Percentiles rank a stretch among this genome's conserved stretches.
phyloP scores from a whole-genome alignment of 2,113 vertebrate genomes.

The Erinaceus europaeus region DNA sequence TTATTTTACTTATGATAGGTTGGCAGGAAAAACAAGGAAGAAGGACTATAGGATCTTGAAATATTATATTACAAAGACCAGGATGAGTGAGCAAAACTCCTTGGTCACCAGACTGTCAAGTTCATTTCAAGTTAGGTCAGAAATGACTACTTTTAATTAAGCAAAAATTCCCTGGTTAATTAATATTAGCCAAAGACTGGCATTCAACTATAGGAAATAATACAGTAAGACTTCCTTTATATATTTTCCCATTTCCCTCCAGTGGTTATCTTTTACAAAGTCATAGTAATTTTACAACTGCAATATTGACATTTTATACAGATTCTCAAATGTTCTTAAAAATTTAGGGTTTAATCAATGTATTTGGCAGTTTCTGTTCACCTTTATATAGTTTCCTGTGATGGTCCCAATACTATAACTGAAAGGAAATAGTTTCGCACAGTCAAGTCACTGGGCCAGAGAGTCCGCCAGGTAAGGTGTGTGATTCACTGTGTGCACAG shows the following conservation, averaged over 20 bases:
- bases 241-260: neutral
- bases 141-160: neutral
- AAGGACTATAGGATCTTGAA: neutral
- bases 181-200: neutral
- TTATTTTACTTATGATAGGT: neutral
- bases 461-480: no score
- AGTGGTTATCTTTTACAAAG: neutral
- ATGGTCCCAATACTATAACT: no score
- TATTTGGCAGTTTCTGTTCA: neutral
- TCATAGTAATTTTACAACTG: neutral
- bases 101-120: neutral
- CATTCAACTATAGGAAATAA: neutral
- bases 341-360: neutral
- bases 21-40: neutral
- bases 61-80: neutral
- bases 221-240: neutral
- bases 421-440: no score
- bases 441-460: no score
- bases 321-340: neutral
- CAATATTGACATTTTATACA: neutral
- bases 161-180: neutral
- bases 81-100: accelerated
- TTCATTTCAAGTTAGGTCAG: neutral
- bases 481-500: no score
- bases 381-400: neutral